Base-by-base conservation (phyloP, 2,113 vertebrate genomes). In the Heterochromis multidens region DNA sequence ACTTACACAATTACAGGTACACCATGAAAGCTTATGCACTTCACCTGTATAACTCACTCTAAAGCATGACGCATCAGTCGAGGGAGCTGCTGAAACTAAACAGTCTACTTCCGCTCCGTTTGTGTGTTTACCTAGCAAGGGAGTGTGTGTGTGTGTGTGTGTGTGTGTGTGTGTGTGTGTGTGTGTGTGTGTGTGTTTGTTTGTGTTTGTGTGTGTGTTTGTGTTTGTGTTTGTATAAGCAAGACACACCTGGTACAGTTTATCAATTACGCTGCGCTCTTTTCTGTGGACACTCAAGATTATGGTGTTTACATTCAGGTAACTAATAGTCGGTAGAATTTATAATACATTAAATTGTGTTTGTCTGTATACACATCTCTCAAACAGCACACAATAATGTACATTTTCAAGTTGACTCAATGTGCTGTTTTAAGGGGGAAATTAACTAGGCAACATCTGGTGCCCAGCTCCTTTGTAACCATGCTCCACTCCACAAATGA, bases 361-460 rank as follows among this genome's bases (percentile, higher is more conserved):
- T 29, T 60, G 9, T 29, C 6, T 83, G 14, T 10, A 16, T 14
- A 14, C 46, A 58, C 72, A 43, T 54, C 59, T 90, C 49, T 40
- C 56, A 81, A 63, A 65, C 31, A 3, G 33, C 29, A 27, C 63
- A 52, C 49, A 16, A 2, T 83, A 76, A 77, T 77, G 79, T 80
- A 81, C 14, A 67, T 84, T 85, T 83, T 89, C 35, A 83, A 82
- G 86, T 74, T 57, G 61, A 86, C 63, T 89, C 58, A 23, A 76
- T 72, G 61, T 74, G 59, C 60, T 40, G 80, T 79, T 85, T 88
- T 54, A 83, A 87, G 63, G 76, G 65, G 63, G 85, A 77, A 86
- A 86, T 92, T 92, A 88, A 84, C 80, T 52, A 74, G 54, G 46
- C 80, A 89, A 81, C 87, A 93, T 93, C 88, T 93, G 93, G 83